phyloP scores from a whole-genome alignment of 37 sponge, comb jelly and placozoan species.

The Cladorhizidae sp. region DNA sequence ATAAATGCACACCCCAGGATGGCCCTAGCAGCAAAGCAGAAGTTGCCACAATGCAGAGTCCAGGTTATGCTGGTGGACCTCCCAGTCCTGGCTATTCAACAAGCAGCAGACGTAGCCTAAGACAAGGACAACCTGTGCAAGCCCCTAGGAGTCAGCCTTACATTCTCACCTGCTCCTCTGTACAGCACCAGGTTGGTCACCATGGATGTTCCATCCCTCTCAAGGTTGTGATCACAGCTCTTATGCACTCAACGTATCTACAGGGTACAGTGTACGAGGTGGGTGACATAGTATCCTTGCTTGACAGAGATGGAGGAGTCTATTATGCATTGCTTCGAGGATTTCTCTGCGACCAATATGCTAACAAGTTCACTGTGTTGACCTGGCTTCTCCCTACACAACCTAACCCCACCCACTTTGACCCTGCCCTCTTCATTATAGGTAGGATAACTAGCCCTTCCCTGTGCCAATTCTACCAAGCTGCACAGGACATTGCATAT shows the following conservation, averaged over 20 bases:
- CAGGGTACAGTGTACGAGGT: slow-evolving; percentile 70
- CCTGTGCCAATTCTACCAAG: background rate
- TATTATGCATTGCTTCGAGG: slow-evolving; percentile 75
- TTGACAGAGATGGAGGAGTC: slow-evolving; percentile 65
- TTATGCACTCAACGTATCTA: background rate
- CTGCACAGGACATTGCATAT: too few relatives aligned
- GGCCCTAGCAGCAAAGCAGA: too few relatives aligned
- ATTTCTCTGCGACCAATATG: slow-evolving; percentile 75
- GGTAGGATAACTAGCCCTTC: slow-evolving; percentile 28
- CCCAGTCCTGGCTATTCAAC: too few relatives aligned
- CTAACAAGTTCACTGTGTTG: slow-evolving; percentile 51
- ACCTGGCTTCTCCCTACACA: slow-evolving; percentile 74
- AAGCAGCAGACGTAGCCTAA: background rate
- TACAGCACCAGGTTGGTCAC: slow-evolving; percentile 44
- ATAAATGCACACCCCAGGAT: too few relatives aligned
- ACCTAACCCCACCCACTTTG: slow-evolving; percentile 73
- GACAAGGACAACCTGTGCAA: slow-evolving; percentile 1
- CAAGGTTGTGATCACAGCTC: background rate
- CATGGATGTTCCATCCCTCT: background rate
- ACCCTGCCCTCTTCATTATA: slow-evolving; percentile 65
- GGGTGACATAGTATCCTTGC: slow-evolving; percentile 78
- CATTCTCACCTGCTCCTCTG: slow-evolving; percentile 34
- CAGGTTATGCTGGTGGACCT: too few relatives aligned
- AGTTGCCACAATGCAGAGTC: too few relatives aligned
- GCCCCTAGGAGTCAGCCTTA: slow-evolving; percentile 32